Base-by-base conservation (phyloP, 1,140 invertebrate species). In the Littorina saxatilis region DNA sequence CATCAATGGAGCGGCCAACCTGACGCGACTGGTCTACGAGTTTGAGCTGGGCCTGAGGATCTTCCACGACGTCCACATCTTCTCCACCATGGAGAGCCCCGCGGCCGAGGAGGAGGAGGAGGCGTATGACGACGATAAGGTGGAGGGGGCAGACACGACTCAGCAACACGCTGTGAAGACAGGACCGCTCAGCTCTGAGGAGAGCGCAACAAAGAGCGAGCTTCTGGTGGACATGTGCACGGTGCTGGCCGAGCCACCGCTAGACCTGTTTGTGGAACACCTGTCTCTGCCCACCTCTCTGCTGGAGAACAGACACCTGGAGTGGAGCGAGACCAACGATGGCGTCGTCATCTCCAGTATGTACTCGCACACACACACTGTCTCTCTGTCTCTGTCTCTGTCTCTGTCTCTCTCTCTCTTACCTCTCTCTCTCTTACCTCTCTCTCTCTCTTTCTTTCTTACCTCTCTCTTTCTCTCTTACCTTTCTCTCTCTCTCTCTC, bases 261-360 rank as follows among this genome's bases (percentile, higher is more conserved):
- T 99, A 58, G 98, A 99, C 94, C 96, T 97, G 0, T 97, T 98
- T 91, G 97, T 98, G 91, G 98, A 99, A 92, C 96, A 95, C 73
- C 92, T 98, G 39, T 94, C 94, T 47, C 94, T 98, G 43, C 96
- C 96, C 7, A 95, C 95, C 77, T 95, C 95, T 85, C 94, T 96
- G 87, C 94, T 97, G 84, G 94, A 94, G 79, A 95, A 95, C 73
- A 95, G 97, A 86, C 94, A 95, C 52, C 75, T 91, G n/a, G 90
- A 90, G 70, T 88, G 90, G 70, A 90, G 85, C 27, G 87, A 89
- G 73, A 82, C 96, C 27, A 95, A 96, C 39, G 96, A 97, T 90
- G 97, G 97, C 15, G 95, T 97, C 63, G 95, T 96, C 17, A 95
- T 98, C 27, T 95, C 95, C 77, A 97, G 92, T 93, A 85, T 87